Evolutionary conservation across 2,113 vertebrate genomes (phyloP).

Genomic region (Tyto alba): DNA sequence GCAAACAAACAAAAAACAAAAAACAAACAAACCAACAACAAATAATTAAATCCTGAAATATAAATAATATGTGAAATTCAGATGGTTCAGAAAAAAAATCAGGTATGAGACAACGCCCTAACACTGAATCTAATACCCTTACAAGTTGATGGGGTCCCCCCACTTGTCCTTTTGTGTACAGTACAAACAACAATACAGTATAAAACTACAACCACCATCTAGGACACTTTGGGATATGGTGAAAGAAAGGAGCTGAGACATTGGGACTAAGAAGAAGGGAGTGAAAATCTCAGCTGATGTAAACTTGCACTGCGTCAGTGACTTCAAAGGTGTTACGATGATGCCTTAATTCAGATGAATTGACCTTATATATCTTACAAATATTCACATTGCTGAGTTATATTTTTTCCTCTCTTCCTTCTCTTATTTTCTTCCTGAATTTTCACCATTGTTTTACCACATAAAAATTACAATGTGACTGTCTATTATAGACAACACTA

Average conservation of each 20-base stretch:
- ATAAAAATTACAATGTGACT: neutral
- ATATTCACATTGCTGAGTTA: neutral
- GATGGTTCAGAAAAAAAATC: neutral
- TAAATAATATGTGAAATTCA: neutral
- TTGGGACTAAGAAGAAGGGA: neutral
- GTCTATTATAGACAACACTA: neutral
- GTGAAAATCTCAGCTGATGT: neutral
- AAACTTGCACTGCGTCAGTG: neutral
- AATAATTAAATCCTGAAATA: neutral
- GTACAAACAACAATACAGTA: neutral
- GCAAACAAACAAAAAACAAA: too few species aligned
- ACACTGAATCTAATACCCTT: neutral
- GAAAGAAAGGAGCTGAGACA: neutral
- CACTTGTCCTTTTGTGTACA: neutral
- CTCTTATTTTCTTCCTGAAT: neutral
- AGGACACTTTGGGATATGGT: neutral
- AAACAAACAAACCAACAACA: too few species aligned
- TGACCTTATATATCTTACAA: neutral
- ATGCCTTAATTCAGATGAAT: neutral
- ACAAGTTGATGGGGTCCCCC: rapidly evolving
- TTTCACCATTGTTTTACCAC: neutral
- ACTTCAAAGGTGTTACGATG: neutral
- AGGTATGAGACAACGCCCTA: neutral
- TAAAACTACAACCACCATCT: neutral
- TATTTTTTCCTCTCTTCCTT: neutral